Evolutionary conservation across 37 sponge, comb jelly and placozoan species (phyloP), one percentile per base, ranked within the genome.

Genomic region (Axinella damicornis): DNA sequence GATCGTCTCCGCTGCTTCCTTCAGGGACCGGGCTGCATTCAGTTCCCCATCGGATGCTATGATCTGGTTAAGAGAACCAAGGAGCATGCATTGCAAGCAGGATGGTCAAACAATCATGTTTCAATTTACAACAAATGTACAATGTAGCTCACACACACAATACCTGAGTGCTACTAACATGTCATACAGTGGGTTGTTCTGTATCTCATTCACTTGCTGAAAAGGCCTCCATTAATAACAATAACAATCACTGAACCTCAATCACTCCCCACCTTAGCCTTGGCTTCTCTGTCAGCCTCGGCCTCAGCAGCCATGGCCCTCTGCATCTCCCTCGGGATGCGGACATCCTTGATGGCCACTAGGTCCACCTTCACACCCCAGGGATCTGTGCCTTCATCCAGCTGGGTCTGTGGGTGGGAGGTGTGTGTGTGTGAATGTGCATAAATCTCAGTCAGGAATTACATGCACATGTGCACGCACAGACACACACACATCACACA

Each of bases 281-380:
- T 92, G 41, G 99, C 95, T 53, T 98, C 99, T 16, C 99, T 82
- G 40, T 88, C 60, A 69, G 99, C 97, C 41, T 98, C 97, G 32
- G 99, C 99, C 78, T 98, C 99, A 11, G 99, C 99, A 60, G 99
- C 99, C 99, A 98, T 94, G 6, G 95, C 94, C 64, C 99, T 73
- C 60, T 95, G 95, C 63, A 98, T 67, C 54, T 97, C 84, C 34
- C 65, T 80, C 22, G 99, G 97, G 38, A 98, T 93, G 53, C 95
- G 85, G 22, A 98, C 97, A 84, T 98, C 99, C 73, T 98, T 98
- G 61, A 94, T 96, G 62, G 63, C 95, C 81, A 97, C 93, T 22
- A 88, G 65, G 79, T 98, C 97, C 54, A 98, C 97, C 59, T 90
- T 89, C 2, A 97, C 88, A 21, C 99, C 99, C 99, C 99, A 98